Evolutionary conservation across 1,140 invertebrate species (phyloP).

Genomic region (Trachymyrmex cornetzi): DNA sequence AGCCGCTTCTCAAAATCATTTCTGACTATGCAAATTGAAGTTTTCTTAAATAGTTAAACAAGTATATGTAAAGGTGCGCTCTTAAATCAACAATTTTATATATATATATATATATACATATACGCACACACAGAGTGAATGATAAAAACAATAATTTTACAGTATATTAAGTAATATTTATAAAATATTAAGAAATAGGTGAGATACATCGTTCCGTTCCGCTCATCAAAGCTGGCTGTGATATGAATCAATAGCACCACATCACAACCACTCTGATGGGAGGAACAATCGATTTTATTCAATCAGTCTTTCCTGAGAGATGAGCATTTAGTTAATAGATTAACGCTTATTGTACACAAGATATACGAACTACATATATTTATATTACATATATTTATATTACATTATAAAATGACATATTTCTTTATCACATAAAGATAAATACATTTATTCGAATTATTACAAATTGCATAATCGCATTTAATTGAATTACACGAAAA

Average conservation of each 20-base stretch:
- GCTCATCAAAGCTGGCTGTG: conserved; percentile 98
- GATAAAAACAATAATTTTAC: too few species aligned
- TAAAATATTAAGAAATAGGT: conserved; percentile 34
- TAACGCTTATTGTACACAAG: conserved; percentile 35
- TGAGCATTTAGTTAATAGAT: conserved; percentile 18
- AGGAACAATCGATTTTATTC: conserved; percentile 80
- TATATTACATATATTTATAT: neutral
- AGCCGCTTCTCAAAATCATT: neutral
- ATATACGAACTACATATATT: conserved; percentile 19
- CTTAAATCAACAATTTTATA: neutral
- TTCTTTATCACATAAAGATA: neutral
- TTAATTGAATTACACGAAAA: neutral
- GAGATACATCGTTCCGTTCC: conserved; percentile 82
- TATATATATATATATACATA: too few species aligned
- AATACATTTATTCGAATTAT: conserved; percentile 20
- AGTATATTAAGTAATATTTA: neutral
- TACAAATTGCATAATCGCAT: conserved; percentile 13
- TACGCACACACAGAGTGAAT: too few species aligned
- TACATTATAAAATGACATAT: neutral
- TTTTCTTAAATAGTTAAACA: neutral
- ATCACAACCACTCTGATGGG: conserved; percentile 93
- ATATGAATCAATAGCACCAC: conserved; percentile 91
- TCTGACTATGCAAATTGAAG: neutral
- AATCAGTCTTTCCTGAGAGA: conserved; percentile 22
- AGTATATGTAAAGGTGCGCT: neutral